Base-by-base conservation (phyloP, 1,140 invertebrate species). In the Caenorhabditis latens region DNA sequence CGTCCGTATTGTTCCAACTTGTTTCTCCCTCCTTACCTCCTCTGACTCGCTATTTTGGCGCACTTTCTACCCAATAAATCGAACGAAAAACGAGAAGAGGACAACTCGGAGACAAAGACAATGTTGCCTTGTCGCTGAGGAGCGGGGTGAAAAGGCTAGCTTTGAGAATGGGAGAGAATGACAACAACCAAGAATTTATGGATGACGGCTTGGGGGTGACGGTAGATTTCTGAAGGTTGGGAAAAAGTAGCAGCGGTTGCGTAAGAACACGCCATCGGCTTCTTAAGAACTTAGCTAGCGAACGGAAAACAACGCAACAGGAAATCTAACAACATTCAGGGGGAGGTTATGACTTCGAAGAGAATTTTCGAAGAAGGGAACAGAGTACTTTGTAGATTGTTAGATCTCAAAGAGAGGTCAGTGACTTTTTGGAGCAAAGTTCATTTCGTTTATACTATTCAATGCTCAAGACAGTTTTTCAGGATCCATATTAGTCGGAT, bases 61-160 rank as follows among this genome's bases (percentile, higher is more conserved):
- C 71, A 79, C 71, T 48, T 50, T 50, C 50, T 79, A 50, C 71
- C 71, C 71, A 79, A 79, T 79, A 50, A 79, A 79, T 79, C 71
- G 71, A 50, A 67, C 43, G 71, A 50, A 79, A 53, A 50, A 14
- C n/a, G 46, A 32, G 43, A 19, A 13, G 42, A 9, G 42, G 67
- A 32, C 63, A 19, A n/a, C 63, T 14, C 43, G 71, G 14, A 79
- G 71, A 79, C 71, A 79, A 79, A 79, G 71, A 79, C 2, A 79
- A 53, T 48, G 43, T 79, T 79, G 71, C 71, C 71, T 19, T 16
- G 50, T 16, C 55, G 14, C 55, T 19, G 40, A 6, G 43, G 4
- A 32, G 32, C 32, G 32, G 32, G 32, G 32, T 32, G 42, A 46
- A 46, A 19, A 8, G 4, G 40, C 9, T 46, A 42, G 65, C 65